These are phyloP conservation scores for Tinea pellionella DNA, from an alignment of 2,888 invertebrate genomes.

Conservation along the genomic window DNA sequence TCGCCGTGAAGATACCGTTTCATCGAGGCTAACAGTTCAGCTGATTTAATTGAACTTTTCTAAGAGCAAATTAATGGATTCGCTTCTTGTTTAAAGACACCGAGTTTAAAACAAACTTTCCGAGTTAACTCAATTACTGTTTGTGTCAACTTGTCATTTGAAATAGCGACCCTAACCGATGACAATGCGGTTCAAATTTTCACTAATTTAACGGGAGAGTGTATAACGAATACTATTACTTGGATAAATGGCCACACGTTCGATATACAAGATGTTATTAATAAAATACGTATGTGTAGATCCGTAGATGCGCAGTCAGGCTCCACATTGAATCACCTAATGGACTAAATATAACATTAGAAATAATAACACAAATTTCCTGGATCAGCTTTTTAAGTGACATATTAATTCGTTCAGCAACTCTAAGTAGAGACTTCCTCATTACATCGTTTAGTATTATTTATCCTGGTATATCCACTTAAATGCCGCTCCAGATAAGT, in stretches of 20 bases:
- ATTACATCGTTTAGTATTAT: slow-evolving; percentile 56
- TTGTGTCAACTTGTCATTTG: slow-evolving; percentile 37
- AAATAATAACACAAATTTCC: slow-evolving; percentile 54
- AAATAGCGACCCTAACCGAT: not conserved
- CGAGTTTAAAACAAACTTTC: slow-evolving; percentile 31
- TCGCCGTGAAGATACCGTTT: not conserved
- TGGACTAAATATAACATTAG: slow-evolving; percentile 42
- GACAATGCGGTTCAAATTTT: not conserved
- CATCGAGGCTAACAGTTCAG: not conserved
- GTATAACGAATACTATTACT: not conserved
- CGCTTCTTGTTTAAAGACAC: slow-evolving; percentile 41
- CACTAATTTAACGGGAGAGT: not conserved
- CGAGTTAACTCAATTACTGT: slow-evolving; percentile 46
- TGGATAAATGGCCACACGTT: not conserved
- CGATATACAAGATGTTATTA: not conserved
- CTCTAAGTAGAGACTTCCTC: slow-evolving; percentile 63
- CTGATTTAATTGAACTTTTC: slow-evolving; percentile 47
- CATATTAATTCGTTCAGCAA: slow-evolving; percentile 50
- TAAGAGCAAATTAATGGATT: slow-evolving; percentile 47
- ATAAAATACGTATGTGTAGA: no score
- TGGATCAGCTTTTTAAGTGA: slow-evolving; percentile 30
- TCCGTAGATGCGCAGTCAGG: no score
- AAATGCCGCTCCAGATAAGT: slow-evolving; percentile 26
- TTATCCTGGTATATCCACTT: slow-evolving; percentile 41
- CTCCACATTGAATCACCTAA: not conserved